These are phyloP conservation scores for Drosophila aff. DNA, from an alignment of 1,140 invertebrate species.

Conservation along the genomic window DNA sequence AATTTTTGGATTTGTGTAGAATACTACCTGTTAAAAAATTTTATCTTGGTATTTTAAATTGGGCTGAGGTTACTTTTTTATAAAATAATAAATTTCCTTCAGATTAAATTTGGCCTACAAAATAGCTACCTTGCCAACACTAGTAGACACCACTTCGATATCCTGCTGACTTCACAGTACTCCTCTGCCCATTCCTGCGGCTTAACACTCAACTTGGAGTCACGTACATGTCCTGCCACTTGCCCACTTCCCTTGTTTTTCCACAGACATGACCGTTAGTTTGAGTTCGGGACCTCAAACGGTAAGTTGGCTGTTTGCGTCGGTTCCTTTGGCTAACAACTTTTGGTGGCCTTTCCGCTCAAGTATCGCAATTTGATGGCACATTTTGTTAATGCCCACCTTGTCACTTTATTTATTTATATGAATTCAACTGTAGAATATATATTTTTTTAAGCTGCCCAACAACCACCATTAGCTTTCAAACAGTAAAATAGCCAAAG, in stretches of 20 bases:
- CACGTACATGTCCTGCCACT: conserved; percentile 65
- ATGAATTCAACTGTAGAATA: conserved; percentile 28
- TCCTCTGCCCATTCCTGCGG: conserved; percentile 42
- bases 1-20: too few species aligned
- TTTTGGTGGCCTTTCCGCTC: conserved; percentile 26
- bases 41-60: too few species aligned
- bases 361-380: conserved; percentile 50
- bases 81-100: background rate
- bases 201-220: conserved; percentile 66
- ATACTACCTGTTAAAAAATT: too few species aligned
- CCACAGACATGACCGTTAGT: conserved; percentile 26
- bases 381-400: conserved; percentile 61
- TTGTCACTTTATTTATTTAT: conserved; percentile 66
- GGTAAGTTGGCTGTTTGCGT: conserved; percentile 1
- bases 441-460: conserved; percentile 3
- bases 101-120: background rate
- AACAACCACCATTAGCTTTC: conserved; percentile 27
- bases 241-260: conserved; percentile 14
- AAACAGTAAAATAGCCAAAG: conserved; percentile 9
- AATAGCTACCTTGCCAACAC: background rate
- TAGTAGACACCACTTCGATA: conserved; percentile 20
- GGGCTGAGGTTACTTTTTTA: too few species aligned
- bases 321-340: conserved; percentile 10
- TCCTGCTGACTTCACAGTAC: conserved; percentile 41
- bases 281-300: conserved; percentile 7